Evolutionary conservation across 2,797 vertebrate species (phyloP).

Genomic region (Esox masquinongy): DNA sequence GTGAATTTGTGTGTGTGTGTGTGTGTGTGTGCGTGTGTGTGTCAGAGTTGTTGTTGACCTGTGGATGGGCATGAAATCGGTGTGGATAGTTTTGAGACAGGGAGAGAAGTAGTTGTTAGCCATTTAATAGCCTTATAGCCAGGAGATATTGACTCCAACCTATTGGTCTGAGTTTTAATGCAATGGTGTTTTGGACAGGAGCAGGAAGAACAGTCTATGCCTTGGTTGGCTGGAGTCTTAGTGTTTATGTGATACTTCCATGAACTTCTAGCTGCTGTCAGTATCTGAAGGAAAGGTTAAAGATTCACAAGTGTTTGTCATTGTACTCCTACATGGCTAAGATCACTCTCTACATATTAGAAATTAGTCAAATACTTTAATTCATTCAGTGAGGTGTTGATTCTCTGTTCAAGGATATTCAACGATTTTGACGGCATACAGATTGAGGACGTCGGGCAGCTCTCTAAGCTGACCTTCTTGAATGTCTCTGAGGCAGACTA

Average conservation of each 20-base stretch:
- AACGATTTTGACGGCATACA: constrained; percentile 84
- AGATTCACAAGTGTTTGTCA: neutral
- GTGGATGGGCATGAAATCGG: no score
- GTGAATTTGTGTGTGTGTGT: no score
- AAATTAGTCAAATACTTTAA: neutral
- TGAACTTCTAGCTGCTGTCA: neutral
- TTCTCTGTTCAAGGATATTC: constrained; percentile 60
- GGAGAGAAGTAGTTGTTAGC: neutral
- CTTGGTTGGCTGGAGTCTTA: neutral
- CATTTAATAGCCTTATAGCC: neutral
- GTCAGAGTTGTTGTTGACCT: no score
- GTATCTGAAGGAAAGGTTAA: neutral
- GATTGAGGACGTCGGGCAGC: constrained; percentile 81
- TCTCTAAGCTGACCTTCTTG: constrained; percentile 92
- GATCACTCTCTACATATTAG: neutral
- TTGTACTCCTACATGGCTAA: neutral
- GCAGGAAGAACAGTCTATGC: neutral
- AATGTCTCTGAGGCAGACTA: constrained; percentile 95
- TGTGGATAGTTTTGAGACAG: neutral
- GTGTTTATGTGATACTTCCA: neutral
- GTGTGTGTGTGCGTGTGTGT: no score
- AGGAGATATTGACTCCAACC: neutral
- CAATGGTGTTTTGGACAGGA: no score
- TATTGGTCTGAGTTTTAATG: no score
- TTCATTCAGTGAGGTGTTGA: neutral